phyloP scores from a whole-genome alignment of 2,797 vertebrate genomes.

The Acestrorhynchus altus region DNA sequence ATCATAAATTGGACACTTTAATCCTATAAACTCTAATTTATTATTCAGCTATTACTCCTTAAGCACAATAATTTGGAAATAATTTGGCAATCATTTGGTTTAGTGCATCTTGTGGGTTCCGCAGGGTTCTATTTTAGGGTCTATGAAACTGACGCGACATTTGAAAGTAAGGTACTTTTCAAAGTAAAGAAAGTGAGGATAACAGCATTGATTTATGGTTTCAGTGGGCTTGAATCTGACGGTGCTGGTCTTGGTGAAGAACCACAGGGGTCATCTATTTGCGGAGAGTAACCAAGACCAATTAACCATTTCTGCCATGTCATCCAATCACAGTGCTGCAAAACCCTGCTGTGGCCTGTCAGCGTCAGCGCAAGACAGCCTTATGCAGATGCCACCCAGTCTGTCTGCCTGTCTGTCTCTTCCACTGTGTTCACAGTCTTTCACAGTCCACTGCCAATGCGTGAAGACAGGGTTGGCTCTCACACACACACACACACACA shows the following conservation, averaged over 20 bases:
- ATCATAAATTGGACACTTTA: no score
- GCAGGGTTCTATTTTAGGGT: no score
- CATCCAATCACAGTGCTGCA: conserved; percentile 55
- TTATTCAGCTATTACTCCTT: no score
- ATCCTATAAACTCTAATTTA: no score
- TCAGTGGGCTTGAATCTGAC: neutral
- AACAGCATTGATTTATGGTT: neutral
- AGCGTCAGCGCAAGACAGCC: conserved; percentile 66
- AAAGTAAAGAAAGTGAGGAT: no score
- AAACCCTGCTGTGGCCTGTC: conserved; percentile 63
- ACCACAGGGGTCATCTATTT: neutral
- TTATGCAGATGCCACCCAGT: conserved; percentile 72
- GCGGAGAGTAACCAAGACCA: conserved; percentile 64
- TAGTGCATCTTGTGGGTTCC: no score
- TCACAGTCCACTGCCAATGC: conserved; percentile 63
- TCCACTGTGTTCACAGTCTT: conserved; percentile 62
- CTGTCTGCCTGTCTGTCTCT: conserved; percentile 51
- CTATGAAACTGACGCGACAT: no score
- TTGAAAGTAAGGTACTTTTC: no score
- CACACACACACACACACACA: neutral
- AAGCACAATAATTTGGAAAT: no score
- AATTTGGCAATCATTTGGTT: no score
- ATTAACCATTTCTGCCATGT: conserved; percentile 62
- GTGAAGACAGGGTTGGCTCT: conserved; percentile 42
- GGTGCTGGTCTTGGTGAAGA: neutral